Evolutionary conservation across 2,888 invertebrate species (phyloP), one percentile per base, ranked within the genome.

Genomic region (Cheilosia impressa): DNA sequence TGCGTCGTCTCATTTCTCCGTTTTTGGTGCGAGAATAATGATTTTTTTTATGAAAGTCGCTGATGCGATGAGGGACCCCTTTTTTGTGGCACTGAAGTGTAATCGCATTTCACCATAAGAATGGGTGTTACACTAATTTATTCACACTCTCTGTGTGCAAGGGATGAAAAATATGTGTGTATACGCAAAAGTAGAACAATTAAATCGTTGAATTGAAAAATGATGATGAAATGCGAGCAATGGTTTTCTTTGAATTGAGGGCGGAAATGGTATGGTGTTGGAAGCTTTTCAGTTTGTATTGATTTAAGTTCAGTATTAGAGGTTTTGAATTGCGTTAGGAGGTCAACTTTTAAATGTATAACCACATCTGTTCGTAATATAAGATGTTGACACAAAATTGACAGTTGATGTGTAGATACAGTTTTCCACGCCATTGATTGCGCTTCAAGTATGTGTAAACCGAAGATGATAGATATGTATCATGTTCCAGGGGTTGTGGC

Each of bases 101-200:
- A 83, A 83, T 83, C 78, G 57, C 43, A 83, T 83, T 83, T 83
- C 78, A 45, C 69, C 73, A 55, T 80, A 55, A 68, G 63, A 65
- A 65, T 81, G 75, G 68, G 57, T 83, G 78, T 83, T 78, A 73
- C 78, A 83, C 62, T 73, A 83, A 83, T 83, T 83, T 83, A 83
- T 83, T 83, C 83, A 83, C 83, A 83, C 83, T 72, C 63, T 43
- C 7, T 19, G 38, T 17, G 7, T 65, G 47, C 38, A 24, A 47
- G 13, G 52, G 63, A 52, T 34, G 62, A 22, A 55, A 55, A 22
- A 62, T 68, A 38, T 63, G 58, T 47, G 7, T 9, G 19, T 5
- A 13, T 9, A 19, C 9, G 47, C 19, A 52, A 22, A 78, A 78
- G 60, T 83, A 73, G 83, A 78, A 83, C 83, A 83, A 83, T 83